phyloP scores from a whole-genome alignment of 2,797 vertebrate species.

The Phylloscopus collybita region DNA sequence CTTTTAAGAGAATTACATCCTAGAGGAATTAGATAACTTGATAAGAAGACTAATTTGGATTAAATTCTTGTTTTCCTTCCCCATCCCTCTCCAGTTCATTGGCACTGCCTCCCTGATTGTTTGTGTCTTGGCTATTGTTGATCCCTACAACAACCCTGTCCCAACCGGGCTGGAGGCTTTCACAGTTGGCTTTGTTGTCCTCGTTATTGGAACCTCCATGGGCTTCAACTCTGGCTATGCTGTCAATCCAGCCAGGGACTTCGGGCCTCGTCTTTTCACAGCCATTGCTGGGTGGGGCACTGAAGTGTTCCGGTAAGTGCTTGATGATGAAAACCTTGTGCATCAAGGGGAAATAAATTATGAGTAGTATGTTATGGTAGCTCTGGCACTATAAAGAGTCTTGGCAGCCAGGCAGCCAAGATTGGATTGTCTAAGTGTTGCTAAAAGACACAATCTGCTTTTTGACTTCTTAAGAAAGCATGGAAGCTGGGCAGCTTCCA shows the following conservation, averaged over 20 bases:
- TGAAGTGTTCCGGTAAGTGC: slow-evolving; percentile 91
- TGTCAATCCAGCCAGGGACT: slow-evolving; percentile 95
- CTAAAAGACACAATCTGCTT: neutral
- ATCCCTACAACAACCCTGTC: slow-evolving; percentile 93
- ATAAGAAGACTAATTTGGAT: neutral
- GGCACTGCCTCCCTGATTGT: slow-evolving; percentile 93
- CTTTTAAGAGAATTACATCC: neutral
- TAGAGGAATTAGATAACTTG: neutral
- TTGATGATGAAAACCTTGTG: neutral
- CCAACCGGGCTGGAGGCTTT: slow-evolving; percentile 93
- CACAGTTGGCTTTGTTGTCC: slow-evolving; percentile 93
- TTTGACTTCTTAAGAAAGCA: fast-evolving
- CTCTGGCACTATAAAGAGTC: neutral
- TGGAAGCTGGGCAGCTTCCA: neutral
- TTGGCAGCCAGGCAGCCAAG: neutral
- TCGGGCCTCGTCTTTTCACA: slow-evolving; percentile 94
- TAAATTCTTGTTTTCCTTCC: neutral
- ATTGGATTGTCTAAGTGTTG: neutral
- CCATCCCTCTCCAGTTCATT: slow-evolving; percentile 80
- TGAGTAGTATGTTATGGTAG: neutral
- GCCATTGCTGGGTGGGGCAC: slow-evolving; percentile 93
- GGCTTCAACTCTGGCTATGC: slow-evolving; percentile 98
- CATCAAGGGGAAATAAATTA: neutral
- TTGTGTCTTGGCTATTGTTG: slow-evolving; percentile 94
- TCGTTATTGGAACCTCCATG: slow-evolving; percentile 96